Evolutionary conservation across 2,113 vertebrate species (phyloP).

Genomic region (Lepidothrix coronata): DNA sequence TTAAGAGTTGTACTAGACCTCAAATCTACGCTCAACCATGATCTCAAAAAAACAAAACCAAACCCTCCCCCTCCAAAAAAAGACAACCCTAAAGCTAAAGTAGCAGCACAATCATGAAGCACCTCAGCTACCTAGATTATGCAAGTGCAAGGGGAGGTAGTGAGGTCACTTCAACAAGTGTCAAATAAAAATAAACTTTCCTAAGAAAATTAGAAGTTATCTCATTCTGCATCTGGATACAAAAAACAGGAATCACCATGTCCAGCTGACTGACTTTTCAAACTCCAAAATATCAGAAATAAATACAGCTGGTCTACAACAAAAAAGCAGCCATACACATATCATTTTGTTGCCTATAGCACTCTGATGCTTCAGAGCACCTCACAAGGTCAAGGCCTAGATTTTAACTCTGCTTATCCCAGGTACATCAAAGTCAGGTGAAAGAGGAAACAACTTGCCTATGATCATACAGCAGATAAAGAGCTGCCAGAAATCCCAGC

Average conservation of each 20-base stretch:
- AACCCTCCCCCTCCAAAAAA: neutral
- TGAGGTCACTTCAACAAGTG: neutral
- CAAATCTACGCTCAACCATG: neutral
- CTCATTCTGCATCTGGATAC: neutral
- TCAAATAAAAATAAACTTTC: neutral
- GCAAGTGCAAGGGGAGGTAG: neutral
- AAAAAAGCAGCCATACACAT: neutral
- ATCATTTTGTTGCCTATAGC: neutral
- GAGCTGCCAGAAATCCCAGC: neutral
- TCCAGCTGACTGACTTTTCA: neutral
- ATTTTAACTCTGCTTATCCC: neutral
- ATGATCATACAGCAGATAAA: neutral
- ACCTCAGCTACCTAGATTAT: neutral
- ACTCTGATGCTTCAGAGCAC: neutral
- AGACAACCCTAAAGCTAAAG: neutral
- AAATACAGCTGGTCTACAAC: neutral
- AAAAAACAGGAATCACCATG: neutral
- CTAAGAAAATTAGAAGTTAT: neutral
- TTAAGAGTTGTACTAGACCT: neutral
- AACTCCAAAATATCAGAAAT: neutral
- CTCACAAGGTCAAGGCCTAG: neutral
- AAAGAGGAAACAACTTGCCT: neutral
- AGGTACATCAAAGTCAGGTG: neutral
- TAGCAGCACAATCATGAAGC: neutral
- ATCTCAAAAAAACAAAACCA: neutral